Conservation (phyloP, 2,797 vertebrate genomes). For the Euphonia xanthogaster region DNA sequence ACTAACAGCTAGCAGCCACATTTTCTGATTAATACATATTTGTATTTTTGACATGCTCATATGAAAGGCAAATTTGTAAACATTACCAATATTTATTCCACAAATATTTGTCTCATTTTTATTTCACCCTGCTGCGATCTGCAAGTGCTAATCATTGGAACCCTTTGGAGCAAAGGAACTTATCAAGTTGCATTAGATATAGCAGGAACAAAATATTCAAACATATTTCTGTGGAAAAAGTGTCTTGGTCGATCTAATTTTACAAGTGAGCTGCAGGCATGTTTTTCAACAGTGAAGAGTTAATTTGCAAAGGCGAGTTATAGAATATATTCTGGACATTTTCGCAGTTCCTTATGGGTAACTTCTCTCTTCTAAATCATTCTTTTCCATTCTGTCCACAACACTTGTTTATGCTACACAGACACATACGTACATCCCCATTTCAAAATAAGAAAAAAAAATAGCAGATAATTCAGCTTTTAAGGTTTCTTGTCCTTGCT, state of each 20-base stretch:
- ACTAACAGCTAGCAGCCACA: background rate
- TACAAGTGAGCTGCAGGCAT: background rate
- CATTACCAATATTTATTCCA: background rate
- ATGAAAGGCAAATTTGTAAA: conserved; percentile 21
- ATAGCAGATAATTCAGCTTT: background rate
- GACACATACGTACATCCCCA: background rate
- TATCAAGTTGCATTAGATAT: background rate
- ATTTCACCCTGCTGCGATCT: background rate
- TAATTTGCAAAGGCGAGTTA: background rate
- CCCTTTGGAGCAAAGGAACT: background rate
- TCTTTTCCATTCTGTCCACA: background rate
- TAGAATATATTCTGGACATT: background rate
- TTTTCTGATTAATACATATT: background rate
- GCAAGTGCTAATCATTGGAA: background rate
- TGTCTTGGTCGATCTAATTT: background rate
- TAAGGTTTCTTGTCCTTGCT: background rate
- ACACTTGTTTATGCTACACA: background rate
- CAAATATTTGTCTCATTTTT: conserved; percentile 1
- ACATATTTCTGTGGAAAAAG: background rate
- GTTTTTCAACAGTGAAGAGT: background rate
- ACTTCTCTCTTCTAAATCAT: background rate
- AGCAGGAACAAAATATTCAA: background rate
- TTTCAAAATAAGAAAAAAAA: background rate
- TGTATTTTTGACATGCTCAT: background rate
- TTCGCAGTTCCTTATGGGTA: background rate